These are phyloP conservation scores for Parapristionchus giblindavisi DNA, from an alignment of 2,888 invertebrate genomes.

Conservation along the genomic window DNA sequence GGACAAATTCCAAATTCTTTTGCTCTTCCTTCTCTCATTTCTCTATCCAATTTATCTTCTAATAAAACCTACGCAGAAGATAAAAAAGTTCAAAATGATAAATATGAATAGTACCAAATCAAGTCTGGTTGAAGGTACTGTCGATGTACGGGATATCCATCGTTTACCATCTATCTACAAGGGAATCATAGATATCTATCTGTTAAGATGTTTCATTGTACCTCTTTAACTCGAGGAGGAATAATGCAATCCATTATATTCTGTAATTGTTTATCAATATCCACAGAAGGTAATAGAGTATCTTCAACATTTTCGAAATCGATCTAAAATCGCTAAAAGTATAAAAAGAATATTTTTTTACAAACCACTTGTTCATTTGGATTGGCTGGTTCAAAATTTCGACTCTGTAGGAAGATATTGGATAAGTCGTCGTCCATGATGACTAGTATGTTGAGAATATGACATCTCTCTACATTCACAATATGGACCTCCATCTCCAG, in stretches of 20 bases:
- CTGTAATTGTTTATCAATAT: slow-evolving; percentile 63
- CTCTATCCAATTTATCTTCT: slow-evolving; percentile 92
- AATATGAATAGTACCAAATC: slow-evolving; percentile 77
- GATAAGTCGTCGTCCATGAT: slow-evolving; percentile 27
- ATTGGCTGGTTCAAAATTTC: slow-evolving; percentile 15
- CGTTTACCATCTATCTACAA: slow-evolving; percentile 70
- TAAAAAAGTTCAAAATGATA: not conserved
- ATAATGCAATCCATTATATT: slow-evolving; percentile 64
- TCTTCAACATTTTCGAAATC: slow-evolving; percentile 32
- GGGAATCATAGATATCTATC: not conserved
- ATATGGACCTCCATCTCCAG: not conserved
- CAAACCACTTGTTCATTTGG: slow-evolving; percentile 11
- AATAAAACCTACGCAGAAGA: slow-evolving; percentile 72
- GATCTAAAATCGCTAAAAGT: not conserved
- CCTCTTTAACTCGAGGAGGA: slow-evolving; percentile 49
- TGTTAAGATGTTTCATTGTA: not conserved
- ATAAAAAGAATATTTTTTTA: not conserved
- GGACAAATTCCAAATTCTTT: slow-evolving; percentile 66
- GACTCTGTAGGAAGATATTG: slow-evolving; percentile 26
- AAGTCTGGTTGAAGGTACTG: slow-evolving; percentile 91
- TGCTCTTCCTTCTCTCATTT: slow-evolving; percentile 88
- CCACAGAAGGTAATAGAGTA: slow-evolving; percentile 43
- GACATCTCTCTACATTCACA: not conserved
- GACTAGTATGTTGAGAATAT: not conserved
- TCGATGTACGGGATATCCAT: slow-evolving; percentile 82